Conservation (phyloP, 2,888 invertebrate genomes). For the Ellobium chinense region DNA sequence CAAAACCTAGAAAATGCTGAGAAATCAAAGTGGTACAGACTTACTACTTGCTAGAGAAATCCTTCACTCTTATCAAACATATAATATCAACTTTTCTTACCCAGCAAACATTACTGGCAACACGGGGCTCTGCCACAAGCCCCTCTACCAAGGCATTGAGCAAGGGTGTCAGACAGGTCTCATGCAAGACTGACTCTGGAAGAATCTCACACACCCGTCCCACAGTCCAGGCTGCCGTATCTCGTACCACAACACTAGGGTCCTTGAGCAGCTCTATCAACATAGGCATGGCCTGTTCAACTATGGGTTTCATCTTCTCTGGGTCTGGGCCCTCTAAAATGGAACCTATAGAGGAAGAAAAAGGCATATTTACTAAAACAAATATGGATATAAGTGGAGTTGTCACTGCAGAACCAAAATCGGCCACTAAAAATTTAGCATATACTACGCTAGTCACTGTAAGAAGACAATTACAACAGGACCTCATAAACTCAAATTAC, state of each 20-base stretch:
- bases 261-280: conserved; percentile 97
- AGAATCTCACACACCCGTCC: conserved; percentile 98
- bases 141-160: conserved; percentile 83
- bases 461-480: no score
- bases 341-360: conserved; percentile 78
- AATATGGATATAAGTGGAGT: no score
- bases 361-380: neutral
- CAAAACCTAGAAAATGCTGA: no score
- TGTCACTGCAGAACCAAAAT: no score
- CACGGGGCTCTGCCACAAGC: conserved; percentile 93
- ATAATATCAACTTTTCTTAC: conserved; percentile 80
- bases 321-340: conserved; percentile 95
- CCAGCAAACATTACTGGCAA: conserved; percentile 99
- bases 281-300: conserved; percentile 97
- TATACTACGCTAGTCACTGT: no score
- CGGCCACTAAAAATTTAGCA: no score
- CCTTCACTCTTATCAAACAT: no score
- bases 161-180: conserved; percentile 88
- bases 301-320: conserved; percentile 91
- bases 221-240: conserved; percentile 99
- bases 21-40: no score
- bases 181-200: conserved; percentile 94
- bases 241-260: conserved; percentile 93
- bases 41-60: neutral
- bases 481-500: no score